Conservation (phyloP, 2,888 invertebrate species). For the Platycheirus rosarum region DNA sequence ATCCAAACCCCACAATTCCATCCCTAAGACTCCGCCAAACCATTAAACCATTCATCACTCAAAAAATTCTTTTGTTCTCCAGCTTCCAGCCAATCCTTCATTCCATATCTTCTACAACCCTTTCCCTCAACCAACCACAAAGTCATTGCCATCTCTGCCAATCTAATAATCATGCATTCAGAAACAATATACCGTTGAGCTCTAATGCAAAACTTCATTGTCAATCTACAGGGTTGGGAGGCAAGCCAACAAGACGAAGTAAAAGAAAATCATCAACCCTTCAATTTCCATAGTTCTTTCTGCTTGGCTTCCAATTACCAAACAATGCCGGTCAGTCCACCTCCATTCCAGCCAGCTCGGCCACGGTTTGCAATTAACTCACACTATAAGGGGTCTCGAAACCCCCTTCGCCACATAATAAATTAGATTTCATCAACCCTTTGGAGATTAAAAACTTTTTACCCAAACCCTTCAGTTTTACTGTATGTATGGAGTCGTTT, state of each 20-base stretch:
- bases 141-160: constrained; percentile 68
- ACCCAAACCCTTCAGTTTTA: constrained; percentile 44
- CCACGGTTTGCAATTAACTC: constrained; percentile 64
- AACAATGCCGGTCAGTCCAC: constrained; percentile 55
- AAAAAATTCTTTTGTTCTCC: constrained; percentile 55
- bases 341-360: constrained; percentile 33
- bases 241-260: constrained; percentile 6
- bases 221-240: constrained; percentile 7
- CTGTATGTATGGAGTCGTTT: neutral
- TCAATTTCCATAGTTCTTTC: constrained; percentile 58
- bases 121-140: constrained; percentile 37
- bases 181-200: constrained; percentile 57
- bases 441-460: constrained; percentile 71
- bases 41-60: constrained; percentile 73
- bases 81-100: constrained; percentile 9
- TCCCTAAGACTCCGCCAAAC: constrained; percentile 57
- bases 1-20: constrained; percentile 40
- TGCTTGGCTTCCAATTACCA: constrained; percentile 56
- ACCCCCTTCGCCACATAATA: constrained; percentile 72
- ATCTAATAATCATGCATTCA: constrained; percentile 70
- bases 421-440: constrained; percentile 69
- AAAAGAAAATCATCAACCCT: constrained; percentile 57
- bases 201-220: constrained; percentile 68
- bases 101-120: constrained; percentile 39
- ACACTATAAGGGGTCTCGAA: constrained; percentile 48